Base-by-base conservation (phyloP, 2,797 vertebrate genomes). In the Rhodeus uyekii region DNA sequence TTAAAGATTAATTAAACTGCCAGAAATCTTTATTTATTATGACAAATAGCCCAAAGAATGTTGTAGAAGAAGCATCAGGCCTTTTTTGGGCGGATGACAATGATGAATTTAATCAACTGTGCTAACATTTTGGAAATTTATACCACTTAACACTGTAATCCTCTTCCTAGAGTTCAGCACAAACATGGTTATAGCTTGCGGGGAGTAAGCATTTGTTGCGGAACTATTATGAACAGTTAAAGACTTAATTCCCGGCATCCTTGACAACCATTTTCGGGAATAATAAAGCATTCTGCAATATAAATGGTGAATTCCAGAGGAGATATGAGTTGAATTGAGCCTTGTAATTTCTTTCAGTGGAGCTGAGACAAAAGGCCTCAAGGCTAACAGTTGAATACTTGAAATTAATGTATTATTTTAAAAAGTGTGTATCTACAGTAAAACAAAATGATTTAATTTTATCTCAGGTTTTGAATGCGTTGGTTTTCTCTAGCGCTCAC, bases 101-200 rank as follows among this genome's bases (percentile, higher is more conserved):
- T 94, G 89, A 93, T 92, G 92, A 93, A 93, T 92, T 93, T 90
- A 94, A 94, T 94, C 92, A 93, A 92, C 91, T 91, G 90, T 87
- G 92, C 90, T 91, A 94, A 92, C 89, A 92, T 92, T 93, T 88
- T 90, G 88, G 88, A 93, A 85, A 93, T 93, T 90, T 89, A 90
- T 89, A 90, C 90, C 80, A 90, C 91, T 91, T 90, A 87, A 84
- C 90, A 88, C 90, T 87, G 91, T 93, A 94, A 95, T 93, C 91
- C 91, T 91, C 92, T 94, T 93, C 92, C 89, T 90, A 90, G 90
- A 92, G 92, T 93, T 94, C 82, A 89, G 92, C 91, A 92, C 90
- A 92, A 93, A 93, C 89, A 90, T 92, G 92, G 93, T 94, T 93
- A 93, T 89, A 79, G 87, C 92, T 88, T 78, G 80, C 91, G 86